These are phyloP conservation scores for Prionailurus viverrinus DNA, from an alignment of 2,113 vertebrate genomes.

Conservation along the genomic window DNA sequence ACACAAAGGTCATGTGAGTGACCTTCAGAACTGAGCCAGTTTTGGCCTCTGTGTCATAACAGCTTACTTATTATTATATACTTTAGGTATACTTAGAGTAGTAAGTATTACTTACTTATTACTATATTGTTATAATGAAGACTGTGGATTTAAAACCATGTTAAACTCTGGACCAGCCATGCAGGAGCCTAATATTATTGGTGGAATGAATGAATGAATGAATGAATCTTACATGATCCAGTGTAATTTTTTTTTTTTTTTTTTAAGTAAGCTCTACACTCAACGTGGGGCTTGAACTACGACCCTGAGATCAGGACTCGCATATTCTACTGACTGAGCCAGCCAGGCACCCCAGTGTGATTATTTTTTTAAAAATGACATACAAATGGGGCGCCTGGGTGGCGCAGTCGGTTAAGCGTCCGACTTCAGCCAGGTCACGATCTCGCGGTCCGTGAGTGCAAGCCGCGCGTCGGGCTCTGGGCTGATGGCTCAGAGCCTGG, in stretches of 20 bases:
- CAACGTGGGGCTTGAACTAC: neutral
- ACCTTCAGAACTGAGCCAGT: neutral
- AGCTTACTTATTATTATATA: neutral
- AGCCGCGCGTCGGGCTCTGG: too few species aligned
- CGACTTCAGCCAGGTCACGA: too few species aligned
- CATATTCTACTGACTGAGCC: neutral
- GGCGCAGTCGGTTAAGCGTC: too few species aligned
- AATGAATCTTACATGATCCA: neutral
- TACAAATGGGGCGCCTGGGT: neutral
- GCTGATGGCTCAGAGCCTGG: too few species aligned
- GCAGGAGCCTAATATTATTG: neutral
- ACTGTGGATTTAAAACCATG: neutral
- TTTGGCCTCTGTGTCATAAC: accelerated
- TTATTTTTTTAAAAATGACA: neutral
- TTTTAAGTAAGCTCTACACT: neutral
- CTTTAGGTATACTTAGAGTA: too few species aligned
- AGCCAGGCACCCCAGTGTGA: neutral
- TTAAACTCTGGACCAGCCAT: neutral
- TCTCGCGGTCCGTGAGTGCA: too few species aligned
- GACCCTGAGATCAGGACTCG: neutral
- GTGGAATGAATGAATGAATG: neutral
- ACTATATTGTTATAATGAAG: neutral
- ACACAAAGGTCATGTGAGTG: neutral
- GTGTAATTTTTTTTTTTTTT: neutral
- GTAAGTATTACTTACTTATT: too few species aligned